Conservation (phyloP, 2,797 vertebrate genomes). For the Dromococcyx pavoninus region DNA sequence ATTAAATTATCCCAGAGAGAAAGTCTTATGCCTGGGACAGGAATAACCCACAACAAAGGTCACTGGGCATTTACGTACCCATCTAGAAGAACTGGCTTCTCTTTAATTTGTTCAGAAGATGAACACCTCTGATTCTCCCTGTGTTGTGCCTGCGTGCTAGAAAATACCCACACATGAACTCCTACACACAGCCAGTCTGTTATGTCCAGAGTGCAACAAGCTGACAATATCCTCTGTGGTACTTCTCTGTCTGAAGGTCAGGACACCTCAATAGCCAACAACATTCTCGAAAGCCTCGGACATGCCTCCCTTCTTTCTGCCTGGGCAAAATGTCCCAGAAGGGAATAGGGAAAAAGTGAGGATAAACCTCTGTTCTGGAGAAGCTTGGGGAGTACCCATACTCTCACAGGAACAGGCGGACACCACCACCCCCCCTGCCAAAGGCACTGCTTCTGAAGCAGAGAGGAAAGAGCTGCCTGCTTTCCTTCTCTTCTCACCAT, state of each 20-base stretch:
- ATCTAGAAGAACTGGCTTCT: neutral
- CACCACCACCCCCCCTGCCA: neutral
- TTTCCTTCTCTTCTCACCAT: neutral
- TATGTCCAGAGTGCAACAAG: neutral
- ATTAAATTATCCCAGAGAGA: neutral
- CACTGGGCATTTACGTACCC: neutral
- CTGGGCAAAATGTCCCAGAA: neutral
- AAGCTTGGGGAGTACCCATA: neutral
- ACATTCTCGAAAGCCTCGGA: neutral
- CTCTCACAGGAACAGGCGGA: neutral
- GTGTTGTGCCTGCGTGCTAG: neutral
- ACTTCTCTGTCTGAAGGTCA: neutral
- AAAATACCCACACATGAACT: accelerated
- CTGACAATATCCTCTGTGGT: neutral
- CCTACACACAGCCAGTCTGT: neutral
- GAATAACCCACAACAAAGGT: neutral
- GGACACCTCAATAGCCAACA: neutral
- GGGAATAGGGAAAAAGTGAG: neutral
- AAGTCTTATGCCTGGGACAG: neutral
- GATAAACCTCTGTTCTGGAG: neutral
- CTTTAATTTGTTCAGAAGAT: neutral
- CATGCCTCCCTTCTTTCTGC: neutral
- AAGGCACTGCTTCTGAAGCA: neutral
- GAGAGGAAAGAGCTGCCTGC: neutral
- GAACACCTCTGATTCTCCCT: neutral